Base-by-base conservation (phyloP, 2,797 vertebrate species). In the Melopsittacus undulatus region DNA sequence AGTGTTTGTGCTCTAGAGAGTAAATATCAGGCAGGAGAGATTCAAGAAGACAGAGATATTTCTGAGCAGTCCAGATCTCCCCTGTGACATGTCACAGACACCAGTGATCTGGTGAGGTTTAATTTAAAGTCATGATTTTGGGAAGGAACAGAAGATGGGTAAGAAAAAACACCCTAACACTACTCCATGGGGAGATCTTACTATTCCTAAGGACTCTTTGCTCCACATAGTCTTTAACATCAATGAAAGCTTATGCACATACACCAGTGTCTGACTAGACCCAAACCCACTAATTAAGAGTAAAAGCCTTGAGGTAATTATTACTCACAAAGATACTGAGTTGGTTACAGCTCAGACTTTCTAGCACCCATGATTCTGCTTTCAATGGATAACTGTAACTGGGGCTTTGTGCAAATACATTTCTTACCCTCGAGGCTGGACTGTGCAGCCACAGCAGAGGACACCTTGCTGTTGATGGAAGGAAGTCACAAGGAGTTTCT, bases 261-360 rank as follows among this genome's bases (percentile, higher is more conserved):
- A 59, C 4, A 6, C 42, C 43, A 29, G 48, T 46, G 48, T 21
- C 66, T 87, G 80, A 76, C 69, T 77, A 70, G 48, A 82, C 61
- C 52, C 27, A 54, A 83, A 90, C 64, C 32, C 64, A 67, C 43
- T 90, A 67, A 86, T 84, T 84, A 76, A 88, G 74, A 77, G 26
- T 80, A 61, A 96, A 92, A 94, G 63, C 63, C 77, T 91, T 27
- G 29, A 76, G 59, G 43, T 92, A 76, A 49, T 92, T 90, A 79
- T 59, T 90, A 61, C 29, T 72, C 43, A 69, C 51, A 82, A 64
- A 83, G 32, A 24, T 59, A 49, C 40, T 42, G 59, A 77, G 72
- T 12, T 79, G 48, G 24, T 88, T 87, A 79, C 36, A 57, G 45
- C 30, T 90, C 59, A 79, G 87, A 63, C 30, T 84, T 73, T 51